phyloP scores from a whole-genome alignment of 2,888 invertebrate genomes.

The Sthenelais limicola region DNA sequence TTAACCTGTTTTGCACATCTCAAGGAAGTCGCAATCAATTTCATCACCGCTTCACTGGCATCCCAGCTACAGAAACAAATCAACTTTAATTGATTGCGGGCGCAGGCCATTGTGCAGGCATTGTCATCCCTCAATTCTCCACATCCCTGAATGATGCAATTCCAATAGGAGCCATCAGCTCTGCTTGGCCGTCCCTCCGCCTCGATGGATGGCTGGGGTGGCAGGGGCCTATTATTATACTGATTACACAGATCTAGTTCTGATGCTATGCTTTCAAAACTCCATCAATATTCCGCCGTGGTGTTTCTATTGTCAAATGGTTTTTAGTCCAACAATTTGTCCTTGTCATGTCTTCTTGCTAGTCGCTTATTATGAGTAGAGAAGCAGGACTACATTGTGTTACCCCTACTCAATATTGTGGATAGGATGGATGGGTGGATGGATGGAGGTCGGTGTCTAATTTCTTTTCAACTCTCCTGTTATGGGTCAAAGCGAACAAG shows the following conservation, averaged over 20 bases:
- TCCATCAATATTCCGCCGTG: conserved; percentile 32
- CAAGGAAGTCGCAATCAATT: conserved; percentile 38
- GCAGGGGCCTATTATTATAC: conserved; percentile 28
- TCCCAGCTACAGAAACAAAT: conserved; percentile 21
- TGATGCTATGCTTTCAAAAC: conserved; percentile 35
- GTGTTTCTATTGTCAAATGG: conserved; percentile 37
- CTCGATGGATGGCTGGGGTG: conserved; percentile 20
- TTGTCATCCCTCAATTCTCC: conserved; percentile 29
- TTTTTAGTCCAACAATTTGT: conserved; percentile 30
- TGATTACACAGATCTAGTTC: conserved; percentile 39
- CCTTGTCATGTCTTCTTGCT: conserved; percentile 15
- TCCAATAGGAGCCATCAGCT: conserved; percentile 30
- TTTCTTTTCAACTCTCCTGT: too few relatives aligned
- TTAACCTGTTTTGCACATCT: conserved; percentile 35
- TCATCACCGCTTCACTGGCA: conserved; percentile 15
- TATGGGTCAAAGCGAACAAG: too few relatives aligned
- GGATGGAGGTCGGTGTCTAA: too few relatives aligned
- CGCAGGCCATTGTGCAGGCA: conserved; percentile 23
- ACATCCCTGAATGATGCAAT: conserved; percentile 30
- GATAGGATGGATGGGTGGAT: too few relatives aligned
- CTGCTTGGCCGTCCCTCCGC: neutral
- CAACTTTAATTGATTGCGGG: conserved; percentile 37
- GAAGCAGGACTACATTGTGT: too few relatives aligned
- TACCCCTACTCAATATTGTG: too few relatives aligned
- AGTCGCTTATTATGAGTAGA: too few relatives aligned